Evolutionary conservation across 2,888 invertebrate genomes (phyloP).

Genomic region (Gymnoscelis rufifasciata): DNA sequence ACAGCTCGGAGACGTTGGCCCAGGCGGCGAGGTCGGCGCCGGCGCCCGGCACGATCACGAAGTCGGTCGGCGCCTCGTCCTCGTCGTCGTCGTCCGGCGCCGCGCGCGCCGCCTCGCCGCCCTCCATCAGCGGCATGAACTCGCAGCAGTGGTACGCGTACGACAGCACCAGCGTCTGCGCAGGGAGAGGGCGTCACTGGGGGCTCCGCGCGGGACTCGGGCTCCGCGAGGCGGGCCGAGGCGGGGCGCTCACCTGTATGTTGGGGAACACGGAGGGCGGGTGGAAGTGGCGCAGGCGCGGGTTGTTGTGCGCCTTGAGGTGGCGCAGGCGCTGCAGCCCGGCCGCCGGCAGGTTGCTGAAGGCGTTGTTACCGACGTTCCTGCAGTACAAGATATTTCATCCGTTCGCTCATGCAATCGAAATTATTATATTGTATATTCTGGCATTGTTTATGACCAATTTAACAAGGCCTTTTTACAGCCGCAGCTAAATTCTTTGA

Average conservation of each 20-base stretch:
- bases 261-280: conserved; percentile 91
- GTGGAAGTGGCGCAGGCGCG: conserved; percentile 91
- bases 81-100: conserved; percentile 62
- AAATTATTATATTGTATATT: no score
- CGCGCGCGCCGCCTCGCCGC: conserved; percentile 70
- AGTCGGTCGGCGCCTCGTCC: conserved; percentile 59
- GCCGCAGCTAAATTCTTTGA: no score
- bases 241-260: conserved; percentile 73
- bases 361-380: conserved; percentile 94
- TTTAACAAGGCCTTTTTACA: no score
- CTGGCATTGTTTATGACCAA: no score
- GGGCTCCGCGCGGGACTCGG: background rate
- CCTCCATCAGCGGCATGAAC: conserved; percentile 85
- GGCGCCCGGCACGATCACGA: conserved; percentile 61
- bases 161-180: conserved; percentile 87
- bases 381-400: conserved; percentile 70
- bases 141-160: conserved; percentile 99
- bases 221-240: background rate
- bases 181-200: background rate
- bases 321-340: conserved; percentile 90
- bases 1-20: conserved; percentile 89
- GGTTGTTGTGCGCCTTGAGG: conserved; percentile 95
- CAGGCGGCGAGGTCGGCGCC: conserved; percentile 82
- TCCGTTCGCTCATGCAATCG: no score
- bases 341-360: conserved; percentile 88